Evolutionary conservation across 37 sponge, comb jelly and placozoan genomes (phyloP).

Genomic region (Ephydatia muelleri): DNA sequence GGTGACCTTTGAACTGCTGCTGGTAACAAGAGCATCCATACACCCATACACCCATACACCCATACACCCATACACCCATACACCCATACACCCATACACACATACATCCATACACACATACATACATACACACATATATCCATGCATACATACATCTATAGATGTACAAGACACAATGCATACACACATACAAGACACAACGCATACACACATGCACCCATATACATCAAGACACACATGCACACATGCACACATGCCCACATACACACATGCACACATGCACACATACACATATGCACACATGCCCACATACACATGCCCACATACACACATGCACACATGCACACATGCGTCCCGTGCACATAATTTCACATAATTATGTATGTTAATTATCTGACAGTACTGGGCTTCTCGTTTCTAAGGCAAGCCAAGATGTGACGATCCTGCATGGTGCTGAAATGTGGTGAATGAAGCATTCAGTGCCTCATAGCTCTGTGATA

Average conservation of each 20-base stretch:
- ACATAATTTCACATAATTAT: too few relatives aligned
- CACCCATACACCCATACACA: background rate
- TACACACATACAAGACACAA: background rate
- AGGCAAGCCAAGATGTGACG: too few relatives aligned
- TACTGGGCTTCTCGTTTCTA: too few relatives aligned
- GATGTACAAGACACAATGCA: background rate
- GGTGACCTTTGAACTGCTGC: conserved; percentile 70
- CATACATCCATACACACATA: too few relatives aligned
- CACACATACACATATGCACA: background rate
- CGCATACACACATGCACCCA: background rate
- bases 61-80: background rate
- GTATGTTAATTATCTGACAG: too few relatives aligned
- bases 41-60: background rate
- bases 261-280: background rate
- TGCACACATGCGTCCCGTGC: too few relatives aligned
- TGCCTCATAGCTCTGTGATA: too few relatives aligned
- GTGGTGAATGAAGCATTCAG: too few relatives aligned
- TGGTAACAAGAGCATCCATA: background rate
- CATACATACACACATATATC: too few relatives aligned
- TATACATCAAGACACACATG: too few relatives aligned
- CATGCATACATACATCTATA: background rate
- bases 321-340: too few relatives aligned
- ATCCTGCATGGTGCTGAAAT: too few relatives aligned
- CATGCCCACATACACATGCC: background rate
- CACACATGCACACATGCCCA: background rate